phyloP scores from a whole-genome alignment of 2,113 vertebrate species.

The Fulica atra region DNA sequence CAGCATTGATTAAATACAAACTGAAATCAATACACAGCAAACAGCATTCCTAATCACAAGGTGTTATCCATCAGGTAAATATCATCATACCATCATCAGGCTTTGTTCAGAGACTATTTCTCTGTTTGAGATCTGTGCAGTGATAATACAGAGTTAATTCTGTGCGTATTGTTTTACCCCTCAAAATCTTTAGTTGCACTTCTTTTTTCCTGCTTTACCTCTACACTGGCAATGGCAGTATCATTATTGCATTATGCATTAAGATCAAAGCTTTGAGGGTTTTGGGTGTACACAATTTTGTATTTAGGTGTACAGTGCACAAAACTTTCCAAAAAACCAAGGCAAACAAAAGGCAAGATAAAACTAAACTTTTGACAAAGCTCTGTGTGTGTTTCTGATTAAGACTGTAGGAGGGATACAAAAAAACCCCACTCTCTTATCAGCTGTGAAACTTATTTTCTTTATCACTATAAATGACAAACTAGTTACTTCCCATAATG shows the following conservation, averaged over 20 bases:
- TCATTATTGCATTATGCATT: not conserved
- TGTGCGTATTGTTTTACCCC: not conserved
- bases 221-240: not conserved
- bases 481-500: not conserved
- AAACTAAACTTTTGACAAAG: not conserved
- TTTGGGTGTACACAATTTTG: not conserved
- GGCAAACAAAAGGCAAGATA: not conserved
- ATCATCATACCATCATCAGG: not conserved
- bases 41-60: not conserved
- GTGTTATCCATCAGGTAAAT: not conserved
- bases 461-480: not conserved
- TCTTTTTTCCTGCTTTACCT: not conserved
- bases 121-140: not conserved
- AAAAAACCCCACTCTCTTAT: not conserved
- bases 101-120: not conserved
- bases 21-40: not conserved
- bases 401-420: not conserved
- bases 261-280: fast-evolving
- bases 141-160: not conserved
- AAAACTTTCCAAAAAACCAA: not conserved
- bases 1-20: not conserved
- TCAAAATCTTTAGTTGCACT: not conserved
- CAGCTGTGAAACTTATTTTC: not conserved
- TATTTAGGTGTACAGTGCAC: not conserved
- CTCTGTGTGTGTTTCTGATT: not conserved